Percentiles rank a stretch among this genome's conserved stretches.
These are phyloP conservation scores for Bembecia ichneumoniformis DNA, from an alignment of 2,888 invertebrate species.

Conservation along the genomic window DNA sequence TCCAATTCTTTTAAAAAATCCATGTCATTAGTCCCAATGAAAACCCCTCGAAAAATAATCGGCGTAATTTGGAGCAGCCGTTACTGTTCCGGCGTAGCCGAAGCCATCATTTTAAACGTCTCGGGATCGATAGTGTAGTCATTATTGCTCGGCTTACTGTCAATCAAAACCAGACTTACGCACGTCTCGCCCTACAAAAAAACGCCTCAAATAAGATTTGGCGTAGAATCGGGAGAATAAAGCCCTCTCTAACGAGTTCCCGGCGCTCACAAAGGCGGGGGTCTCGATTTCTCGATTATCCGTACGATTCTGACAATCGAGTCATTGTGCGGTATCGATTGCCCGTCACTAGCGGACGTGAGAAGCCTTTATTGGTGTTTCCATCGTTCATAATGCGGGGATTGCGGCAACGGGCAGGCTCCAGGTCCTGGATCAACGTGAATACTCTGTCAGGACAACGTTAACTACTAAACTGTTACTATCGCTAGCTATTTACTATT, in stretches of 20 bases:
- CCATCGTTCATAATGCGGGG: neutral
- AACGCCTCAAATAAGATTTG: constrained; percentile 23
- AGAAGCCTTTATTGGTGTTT: neutral
- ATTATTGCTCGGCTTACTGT: constrained; percentile 46
- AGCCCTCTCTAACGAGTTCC: constrained; percentile 35
- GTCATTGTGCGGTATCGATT: constrained; percentile 33
- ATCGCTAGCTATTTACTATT: too few relatives aligned
- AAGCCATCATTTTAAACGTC: neutral
- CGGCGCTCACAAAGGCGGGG: constrained; percentile 8
- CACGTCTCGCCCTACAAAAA: constrained; percentile 10
- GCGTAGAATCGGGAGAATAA: constrained; percentile 14
- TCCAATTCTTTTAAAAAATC: too few relatives aligned
- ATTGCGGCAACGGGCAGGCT: neutral
- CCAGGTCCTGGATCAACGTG: neutral
- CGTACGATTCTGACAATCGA: constrained; percentile 18
- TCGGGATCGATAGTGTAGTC: constrained; percentile 11
- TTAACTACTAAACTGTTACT: neutral
- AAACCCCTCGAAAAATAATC: too few relatives aligned
- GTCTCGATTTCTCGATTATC: constrained; percentile 3
- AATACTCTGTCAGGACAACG: neutral
- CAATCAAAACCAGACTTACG: constrained; percentile 45
- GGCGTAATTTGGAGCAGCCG: too few relatives aligned
- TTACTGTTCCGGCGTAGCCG: too few relatives aligned
- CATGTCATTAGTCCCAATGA: too few relatives aligned
- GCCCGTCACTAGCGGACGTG: constrained; percentile 1